Evolutionary conservation across 2,113 vertebrate genomes (phyloP).

Genomic region (Gobius niger): DNA sequence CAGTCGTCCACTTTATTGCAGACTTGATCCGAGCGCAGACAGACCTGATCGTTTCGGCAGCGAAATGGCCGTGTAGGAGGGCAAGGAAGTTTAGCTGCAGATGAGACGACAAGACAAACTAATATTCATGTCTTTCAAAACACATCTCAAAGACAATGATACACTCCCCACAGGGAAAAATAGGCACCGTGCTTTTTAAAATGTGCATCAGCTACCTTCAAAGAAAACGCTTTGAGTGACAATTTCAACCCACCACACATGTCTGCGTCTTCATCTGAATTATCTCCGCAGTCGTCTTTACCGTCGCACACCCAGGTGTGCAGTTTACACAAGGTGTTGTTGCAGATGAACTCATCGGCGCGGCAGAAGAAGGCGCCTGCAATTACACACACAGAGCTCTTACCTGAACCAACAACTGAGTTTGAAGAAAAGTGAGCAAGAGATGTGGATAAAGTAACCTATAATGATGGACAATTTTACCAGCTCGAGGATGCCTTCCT

Average conservation of each 20-base stretch:
- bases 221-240: conserved; percentile 14
- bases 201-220: conserved; percentile 25
- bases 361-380: conserved; percentile 87
- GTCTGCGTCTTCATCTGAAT: conserved; percentile 91
- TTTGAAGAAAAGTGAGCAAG: background rate
- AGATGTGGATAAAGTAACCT: conserved; percentile 1
- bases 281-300: conserved; percentile 97
- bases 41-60: conserved; percentile 90
- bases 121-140: conserved; percentile 21
- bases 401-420: background rate
- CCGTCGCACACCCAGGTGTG: conserved; percentile 96
- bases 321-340: conserved; percentile 96
- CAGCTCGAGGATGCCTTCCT: too few species aligned
- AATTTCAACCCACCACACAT: conserved; percentile 84
- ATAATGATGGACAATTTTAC: conserved; percentile 9
- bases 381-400: conserved; percentile 31
- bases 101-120: conserved; percentile 36
- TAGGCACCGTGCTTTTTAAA: conserved; percentile 29
- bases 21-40: conserved; percentile 85
- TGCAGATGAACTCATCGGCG: conserved; percentile 93
- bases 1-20: conserved; percentile 94
- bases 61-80: conserved; percentile 88
- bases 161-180: conserved; percentile 5
- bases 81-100: conserved; percentile 87
- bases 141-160: conserved; percentile 16